Evolutionary conservation across 2,113 vertebrate genomes (phyloP).

Genomic region (Mesembrinibis cayennensis): DNA sequence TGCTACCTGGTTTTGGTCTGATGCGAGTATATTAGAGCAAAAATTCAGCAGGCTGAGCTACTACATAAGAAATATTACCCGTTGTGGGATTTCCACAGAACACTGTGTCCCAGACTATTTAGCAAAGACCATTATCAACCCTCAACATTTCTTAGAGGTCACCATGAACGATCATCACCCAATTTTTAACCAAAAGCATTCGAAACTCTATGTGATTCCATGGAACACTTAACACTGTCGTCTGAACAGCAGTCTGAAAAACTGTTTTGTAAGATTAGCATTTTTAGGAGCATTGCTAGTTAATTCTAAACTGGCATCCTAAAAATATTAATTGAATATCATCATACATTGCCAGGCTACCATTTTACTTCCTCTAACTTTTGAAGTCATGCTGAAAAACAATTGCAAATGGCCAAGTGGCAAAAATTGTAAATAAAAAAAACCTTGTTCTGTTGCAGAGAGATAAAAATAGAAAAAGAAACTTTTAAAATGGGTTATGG

Average conservation of each 20-base stretch:
- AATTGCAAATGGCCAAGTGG: background rate
- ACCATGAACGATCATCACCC: background rate
- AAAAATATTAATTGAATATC: background rate
- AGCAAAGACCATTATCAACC: background rate
- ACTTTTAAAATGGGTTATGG: background rate
- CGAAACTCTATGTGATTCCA: fast-evolving
- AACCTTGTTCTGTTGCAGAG: background rate
- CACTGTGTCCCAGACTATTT: background rate
- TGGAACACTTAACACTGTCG: background rate
- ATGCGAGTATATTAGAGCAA: background rate
- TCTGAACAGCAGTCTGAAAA: background rate
- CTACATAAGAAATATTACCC: background rate
- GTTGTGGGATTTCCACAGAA: background rate
- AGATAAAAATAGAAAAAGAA: background rate
- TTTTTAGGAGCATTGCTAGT: background rate
- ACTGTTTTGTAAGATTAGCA: background rate
- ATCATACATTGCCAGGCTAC: background rate
- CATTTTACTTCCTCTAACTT: background rate
- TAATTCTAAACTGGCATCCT: background rate
- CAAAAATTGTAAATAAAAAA: background rate
- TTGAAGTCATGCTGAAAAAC: background rate
- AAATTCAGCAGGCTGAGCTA: background rate
- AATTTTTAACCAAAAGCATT: background rate
- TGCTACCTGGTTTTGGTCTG: background rate
- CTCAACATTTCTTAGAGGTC: background rate